Evolutionary conservation across 2,797 vertebrate genomes (phyloP).

Genomic region (Characodon lateralis): DNA sequence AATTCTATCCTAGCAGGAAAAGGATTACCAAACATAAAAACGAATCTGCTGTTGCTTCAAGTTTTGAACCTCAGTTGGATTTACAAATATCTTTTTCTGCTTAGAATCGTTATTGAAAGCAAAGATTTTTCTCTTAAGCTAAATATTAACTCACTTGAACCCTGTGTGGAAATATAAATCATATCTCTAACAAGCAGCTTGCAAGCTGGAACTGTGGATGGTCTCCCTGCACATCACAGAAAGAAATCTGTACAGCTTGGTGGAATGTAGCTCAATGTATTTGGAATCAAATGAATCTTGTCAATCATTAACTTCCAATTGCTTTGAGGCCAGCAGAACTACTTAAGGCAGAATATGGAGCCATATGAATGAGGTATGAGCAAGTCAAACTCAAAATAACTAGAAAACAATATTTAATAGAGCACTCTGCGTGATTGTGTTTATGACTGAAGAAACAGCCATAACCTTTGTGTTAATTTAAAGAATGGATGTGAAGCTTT

Average conservation of each 20-base stretch:
- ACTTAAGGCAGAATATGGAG: constrained; percentile 21
- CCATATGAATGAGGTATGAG: constrained; percentile 29
- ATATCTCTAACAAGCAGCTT: constrained; percentile 57
- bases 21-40: constrained; percentile 56
- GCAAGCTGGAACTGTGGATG: constrained; percentile 18
- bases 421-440: constrained; percentile 13
- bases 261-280: constrained; percentile 18
- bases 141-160: constrained; percentile 32
- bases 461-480: neutral
- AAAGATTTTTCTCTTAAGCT: constrained; percentile 36
- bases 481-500: neutral
- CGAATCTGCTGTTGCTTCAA: constrained; percentile 53
- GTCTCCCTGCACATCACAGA: neutral
- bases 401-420: constrained; percentile 37
- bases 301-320: constrained; percentile 24
- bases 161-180: constrained; percentile 4
- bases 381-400: constrained; percentile 31
- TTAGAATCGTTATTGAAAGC: constrained; percentile 46
- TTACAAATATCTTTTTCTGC: constrained; percentile 46
- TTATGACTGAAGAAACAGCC: constrained; percentile 2
- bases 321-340: constrained; percentile 10
- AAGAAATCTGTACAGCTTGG: constrained; percentile 26
- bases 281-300: constrained; percentile 21
- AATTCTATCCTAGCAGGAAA: constrained; percentile 43
- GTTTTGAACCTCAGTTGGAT: constrained; percentile 49